Evolutionary conservation across 2,888 invertebrate species (phyloP).

Genomic region (Epistrophella euchroma): DNA sequence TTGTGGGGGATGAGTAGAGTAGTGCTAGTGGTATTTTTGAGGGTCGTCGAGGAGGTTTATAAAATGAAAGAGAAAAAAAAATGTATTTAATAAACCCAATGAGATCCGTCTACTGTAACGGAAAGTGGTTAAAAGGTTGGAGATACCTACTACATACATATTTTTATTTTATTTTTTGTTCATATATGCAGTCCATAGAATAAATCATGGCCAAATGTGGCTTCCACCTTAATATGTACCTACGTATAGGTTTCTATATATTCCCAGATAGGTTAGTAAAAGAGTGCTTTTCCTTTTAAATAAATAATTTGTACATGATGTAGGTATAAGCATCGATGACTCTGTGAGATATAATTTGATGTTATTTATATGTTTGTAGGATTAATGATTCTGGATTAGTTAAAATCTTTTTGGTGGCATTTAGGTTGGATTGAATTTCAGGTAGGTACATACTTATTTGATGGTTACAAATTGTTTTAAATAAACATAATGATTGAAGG

Average conservation of each 20-base stretch:
- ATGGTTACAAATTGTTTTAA: background rate
- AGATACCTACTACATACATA: background rate
- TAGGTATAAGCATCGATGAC: constrained; percentile 41
- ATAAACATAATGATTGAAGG: too few relatives aligned
- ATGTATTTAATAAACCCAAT: background rate
- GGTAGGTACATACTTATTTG: background rate
- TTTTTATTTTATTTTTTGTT: constrained; percentile 8
- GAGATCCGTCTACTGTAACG: constrained; percentile 38
- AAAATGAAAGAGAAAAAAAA: background rate
- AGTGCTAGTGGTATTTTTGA: constrained; percentile 33
- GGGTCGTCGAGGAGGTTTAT: constrained; percentile 44
- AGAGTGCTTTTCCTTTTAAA: constrained; percentile 36
- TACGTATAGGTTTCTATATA: background rate
- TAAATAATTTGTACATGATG: constrained; percentile 48
- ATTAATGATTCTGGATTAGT: background rate
- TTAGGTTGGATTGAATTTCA: background rate
- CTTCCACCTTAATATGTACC: constrained; percentile 6
- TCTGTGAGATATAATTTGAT: constrained; percentile 8
- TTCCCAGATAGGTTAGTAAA: constrained; percentile 25
- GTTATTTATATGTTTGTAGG: background rate
- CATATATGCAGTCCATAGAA: constrained; percentile 1
- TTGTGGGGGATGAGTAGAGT: constrained; percentile 19
- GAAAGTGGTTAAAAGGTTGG: constrained; percentile 33
- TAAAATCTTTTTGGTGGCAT: background rate
- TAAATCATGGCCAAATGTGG: constrained; percentile 51